Base-by-base conservation (phyloP, 1,140 invertebrate genomes). In the Amyelois transitella region DNA sequence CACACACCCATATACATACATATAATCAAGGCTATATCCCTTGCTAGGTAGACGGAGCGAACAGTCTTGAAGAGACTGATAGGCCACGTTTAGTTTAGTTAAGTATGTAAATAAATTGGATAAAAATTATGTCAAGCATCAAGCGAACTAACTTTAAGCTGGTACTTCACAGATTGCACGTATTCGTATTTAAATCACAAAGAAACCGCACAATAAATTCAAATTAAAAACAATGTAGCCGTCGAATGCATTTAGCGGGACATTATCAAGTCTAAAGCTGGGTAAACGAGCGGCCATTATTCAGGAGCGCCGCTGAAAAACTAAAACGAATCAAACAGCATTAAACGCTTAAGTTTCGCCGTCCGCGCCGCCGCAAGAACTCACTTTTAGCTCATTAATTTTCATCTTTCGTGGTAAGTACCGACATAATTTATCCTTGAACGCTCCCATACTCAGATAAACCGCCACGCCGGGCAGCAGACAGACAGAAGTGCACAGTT, bases 301-400 rank as follows among this genome's bases (percentile, higher is more conserved):
- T 72, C 57, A 60, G 8, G 21, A 3, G 52, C 59, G 65, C 52
- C 56, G 58, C 54, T 57, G 53, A 56, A 68, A 67, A 70, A 55
- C 28, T 57, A 55, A 66, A 64, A 66, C 62, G 61, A 64, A 67
- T 70, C 64, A 65, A 65, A 69, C 57, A 54, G 62, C 69, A 64
- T 69, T 69, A 69, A 62, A 57, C 58, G 62, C 43, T 69, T 60
- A 59, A 66, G 64, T 62, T 66, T 66, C 56, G 53, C 61, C 43
- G 51, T 44, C 43, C 47, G 32, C 17, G 12, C 32, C 67, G 62
- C 68, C 71, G 69, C 68, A 55, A 62, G 61, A 66, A 74, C 64
- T 78, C 77, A 72, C 64, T 83, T 77, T 81, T 85, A 77, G 64
- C 77, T 87, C 81, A 84, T 87, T 87, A 87, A 85, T 85, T 87